These are phyloP conservation scores for Crocidura indochinensis DNA, from an alignment of 2,797 vertebrate genomes.

Conservation along the genomic window DNA sequence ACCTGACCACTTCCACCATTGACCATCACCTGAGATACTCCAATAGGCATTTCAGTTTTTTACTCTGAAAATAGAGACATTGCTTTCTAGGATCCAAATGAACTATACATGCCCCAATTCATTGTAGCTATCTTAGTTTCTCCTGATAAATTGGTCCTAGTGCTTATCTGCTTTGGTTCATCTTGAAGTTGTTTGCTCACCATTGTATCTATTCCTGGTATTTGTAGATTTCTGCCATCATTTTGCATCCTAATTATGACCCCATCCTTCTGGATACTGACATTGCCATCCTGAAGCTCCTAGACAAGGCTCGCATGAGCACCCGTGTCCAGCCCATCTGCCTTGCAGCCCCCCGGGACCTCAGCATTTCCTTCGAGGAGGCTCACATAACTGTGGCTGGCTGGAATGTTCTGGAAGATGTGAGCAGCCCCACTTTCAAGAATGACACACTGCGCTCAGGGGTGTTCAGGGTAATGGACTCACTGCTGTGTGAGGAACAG, in stretches of 20 bases:
- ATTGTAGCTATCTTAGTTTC: background rate
- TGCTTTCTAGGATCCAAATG: background rate
- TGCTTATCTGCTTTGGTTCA: background rate
- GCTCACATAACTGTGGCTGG: slow-evolving; percentile 93
- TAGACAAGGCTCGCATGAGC: slow-evolving; percentile 97
- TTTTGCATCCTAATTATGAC: slow-evolving; percentile 96
- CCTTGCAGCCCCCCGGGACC: slow-evolving; percentile 90
- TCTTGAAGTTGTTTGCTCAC: background rate
- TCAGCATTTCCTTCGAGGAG: slow-evolving; percentile 87
- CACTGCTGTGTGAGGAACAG: slow-evolving; percentile 96
- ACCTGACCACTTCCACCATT: background rate
- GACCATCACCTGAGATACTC: background rate
- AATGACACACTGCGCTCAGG: slow-evolving; percentile 95
- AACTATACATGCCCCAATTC: background rate
- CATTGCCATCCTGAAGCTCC: slow-evolving; percentile 95
- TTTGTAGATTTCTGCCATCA: slow-evolving; percentile 94
- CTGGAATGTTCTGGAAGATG: slow-evolving; percentile 94
- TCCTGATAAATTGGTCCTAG: background rate
- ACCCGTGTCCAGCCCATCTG: slow-evolving; percentile 96
- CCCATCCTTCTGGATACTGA: slow-evolving; percentile 97
- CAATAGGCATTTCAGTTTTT: background rate
- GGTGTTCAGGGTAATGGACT: slow-evolving; percentile 93
- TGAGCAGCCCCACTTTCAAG: slow-evolving; percentile 87
- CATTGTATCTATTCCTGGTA: background rate
- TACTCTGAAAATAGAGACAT: background rate